These are phyloP conservation scores for Anguilla marmorata DNA, from an alignment of 2,797 vertebrate species.

Conservation along the genomic window DNA sequence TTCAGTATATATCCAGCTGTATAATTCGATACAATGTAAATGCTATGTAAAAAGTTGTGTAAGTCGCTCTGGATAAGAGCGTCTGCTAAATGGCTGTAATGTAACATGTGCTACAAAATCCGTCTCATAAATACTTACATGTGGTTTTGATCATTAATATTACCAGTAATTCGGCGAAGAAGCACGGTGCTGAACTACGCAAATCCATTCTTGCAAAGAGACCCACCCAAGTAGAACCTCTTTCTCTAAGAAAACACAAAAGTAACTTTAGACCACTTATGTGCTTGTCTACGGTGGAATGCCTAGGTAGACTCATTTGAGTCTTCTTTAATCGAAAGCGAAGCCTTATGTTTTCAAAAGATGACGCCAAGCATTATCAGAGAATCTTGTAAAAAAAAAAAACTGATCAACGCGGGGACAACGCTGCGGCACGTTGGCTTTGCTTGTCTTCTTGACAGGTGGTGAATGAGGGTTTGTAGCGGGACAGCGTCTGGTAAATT, in stretches of 20 bases:
- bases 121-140: conserved; percentile 54
- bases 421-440: background rate
- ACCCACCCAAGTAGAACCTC: conserved; percentile 46
- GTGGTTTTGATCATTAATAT: conserved; percentile 35
- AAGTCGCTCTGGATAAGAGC: no score
- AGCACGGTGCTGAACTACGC: conserved; percentile 59
- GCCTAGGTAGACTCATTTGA: background rate
- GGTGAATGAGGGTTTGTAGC: background rate
- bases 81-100: no score
- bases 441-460: background rate
- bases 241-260: conserved; percentile 44
- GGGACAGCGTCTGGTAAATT: background rate
- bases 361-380: background rate
- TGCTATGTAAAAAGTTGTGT: no score
- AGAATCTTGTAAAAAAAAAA: conserved; percentile 16
- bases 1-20: no score
- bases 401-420: background rate
- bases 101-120: background rate
- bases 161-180: conserved; percentile 44
- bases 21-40: no score
- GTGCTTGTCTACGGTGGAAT: background rate
- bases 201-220: conserved; percentile 71
- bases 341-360: background rate
- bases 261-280: conserved; percentile 9
- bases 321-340: background rate